Evolutionary conservation across 2,888 invertebrate species (phyloP), one percentile per base, ranked within the genome.

Genomic region (Chrysolina haemoptera): DNA sequence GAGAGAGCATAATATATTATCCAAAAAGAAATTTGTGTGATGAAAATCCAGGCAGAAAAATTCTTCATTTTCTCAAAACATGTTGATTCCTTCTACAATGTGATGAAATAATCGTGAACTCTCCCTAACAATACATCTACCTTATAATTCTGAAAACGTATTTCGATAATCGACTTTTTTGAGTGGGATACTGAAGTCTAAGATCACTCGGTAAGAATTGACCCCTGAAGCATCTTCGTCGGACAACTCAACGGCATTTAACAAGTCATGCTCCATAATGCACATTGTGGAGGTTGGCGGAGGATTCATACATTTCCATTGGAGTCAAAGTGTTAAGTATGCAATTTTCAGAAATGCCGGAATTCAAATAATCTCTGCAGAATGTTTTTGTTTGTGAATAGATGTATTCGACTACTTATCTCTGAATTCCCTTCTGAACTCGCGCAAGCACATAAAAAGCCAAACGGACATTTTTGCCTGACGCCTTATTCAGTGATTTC

Each of bases 261-360:
- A 81, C 78, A 76, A 82, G 79, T 81, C 79, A 82, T 82, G 78
- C 77, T 78, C 78, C 78, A 81, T 82, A 82, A 81, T 80, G 79
- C 78, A 80, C 78, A 79, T 79, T 77, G 77, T 78, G 55, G 73
- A 68, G 62, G 66, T 76, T 78, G 55, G 73, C 66, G 62, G 66
- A 76, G 55, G 70, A 76, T 77, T 76, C 76, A 75, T 78, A 70
- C 76, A 73, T 79, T 80, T 81, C 76, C 75, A 70, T 77, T 77
- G 77, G 78, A 79, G 77, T 76, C 75, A 68, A 79, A 73, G 74
- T 74, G 74, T 66, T 69, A 53, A 62, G 53, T 67, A 69, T 66
- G 69, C 65, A 62, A 64, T 76, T 74, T 74, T 72, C 63, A 71
- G 67, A 67, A 75, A 75, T 70, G 62, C 18, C 40, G 66, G 75